Evolutionary conservation across 2,888 invertebrate species (phyloP), one percentile per base, ranked within the genome.

Genomic region (Hydropsyche betteni): DNA sequence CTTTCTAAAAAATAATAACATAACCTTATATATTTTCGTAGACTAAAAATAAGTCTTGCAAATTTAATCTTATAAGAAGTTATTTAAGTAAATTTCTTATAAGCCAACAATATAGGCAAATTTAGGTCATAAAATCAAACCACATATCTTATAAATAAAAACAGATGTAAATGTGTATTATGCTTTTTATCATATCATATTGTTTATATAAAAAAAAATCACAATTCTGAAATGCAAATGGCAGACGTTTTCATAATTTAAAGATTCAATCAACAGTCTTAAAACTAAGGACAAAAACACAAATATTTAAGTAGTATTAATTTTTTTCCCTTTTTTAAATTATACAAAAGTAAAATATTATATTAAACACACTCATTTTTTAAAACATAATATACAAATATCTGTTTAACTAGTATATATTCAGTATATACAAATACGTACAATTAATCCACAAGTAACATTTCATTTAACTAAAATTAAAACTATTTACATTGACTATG

Each of bases 401-500:
- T 79, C 74, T 78, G 75, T 76, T 55, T 74, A 76, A 79, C 79
- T 76, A 74, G 76, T 76, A 75, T 79, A 79, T 79, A 79, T 78
- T 78, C 74, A 69, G 72, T 87, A 87, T 87, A 85, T 88, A 87
- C 87, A 87, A 82, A 84, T 77, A 79, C 75, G 83, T 84, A 85
- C 83, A 84, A 84, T 83, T 16, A 58, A 58, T 16, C 58, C 85
- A 80, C 80, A 82, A 80, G 82, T 81, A 84, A 85, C 84, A 81
- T 83, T 84, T 82, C 82, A 83, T 82, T 80, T 76, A 82, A 84
- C 83, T 84, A 84, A 64, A 74, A 76, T 72, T 72, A 83, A 85
- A 85, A 82, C 83, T 87, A 88, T 87, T 84, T 87, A 88, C 87
- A 88, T 84, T 86, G 85, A 87, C 87, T 87, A 86, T 84, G 77